Evolutionary conservation across 2,113 vertebrate genomes (phyloP).

Genomic region (Vimba vimba): DNA sequence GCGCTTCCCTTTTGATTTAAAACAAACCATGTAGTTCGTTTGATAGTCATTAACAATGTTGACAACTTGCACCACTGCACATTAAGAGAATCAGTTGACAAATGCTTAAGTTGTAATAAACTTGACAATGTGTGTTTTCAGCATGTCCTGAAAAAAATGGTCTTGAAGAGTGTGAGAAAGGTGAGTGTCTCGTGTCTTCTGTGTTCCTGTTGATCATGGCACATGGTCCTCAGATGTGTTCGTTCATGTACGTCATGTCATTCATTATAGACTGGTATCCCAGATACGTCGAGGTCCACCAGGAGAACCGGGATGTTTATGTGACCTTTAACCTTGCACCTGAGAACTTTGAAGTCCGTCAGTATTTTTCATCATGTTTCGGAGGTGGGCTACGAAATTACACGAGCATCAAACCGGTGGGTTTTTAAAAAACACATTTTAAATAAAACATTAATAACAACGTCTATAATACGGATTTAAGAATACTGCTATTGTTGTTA

Average conservation of each 20-base stretch:
- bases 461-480: background rate
- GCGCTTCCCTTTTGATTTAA: background rate
- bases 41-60: background rate
- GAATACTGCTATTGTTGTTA: background rate
- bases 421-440: background rate
- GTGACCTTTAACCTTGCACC: constrained; percentile 81
- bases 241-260: constrained; percentile 18
- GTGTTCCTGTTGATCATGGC: background rate
- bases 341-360: constrained; percentile 66
- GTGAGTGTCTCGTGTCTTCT: constrained; percentile 54
- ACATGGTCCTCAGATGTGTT: background rate
- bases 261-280: constrained; percentile 77
- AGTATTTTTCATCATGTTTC: constrained; percentile 75
- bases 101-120: too few species aligned
- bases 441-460: background rate
- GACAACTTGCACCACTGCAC: background rate
- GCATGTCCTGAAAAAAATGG: constrained; percentile 77
- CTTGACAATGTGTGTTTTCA: constrained; percentile 46
- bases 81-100: background rate
- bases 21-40: background rate
- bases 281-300: constrained; percentile 64
- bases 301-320: constrained; percentile 62
- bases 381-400: constrained; percentile 64
- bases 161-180: constrained; percentile 71
- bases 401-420: constrained; percentile 68